These are phyloP conservation scores for Cladopsammia gracilis DNA, from an alignment of 64 coral and sea anemone genomes.

Conservation along the genomic window DNA sequence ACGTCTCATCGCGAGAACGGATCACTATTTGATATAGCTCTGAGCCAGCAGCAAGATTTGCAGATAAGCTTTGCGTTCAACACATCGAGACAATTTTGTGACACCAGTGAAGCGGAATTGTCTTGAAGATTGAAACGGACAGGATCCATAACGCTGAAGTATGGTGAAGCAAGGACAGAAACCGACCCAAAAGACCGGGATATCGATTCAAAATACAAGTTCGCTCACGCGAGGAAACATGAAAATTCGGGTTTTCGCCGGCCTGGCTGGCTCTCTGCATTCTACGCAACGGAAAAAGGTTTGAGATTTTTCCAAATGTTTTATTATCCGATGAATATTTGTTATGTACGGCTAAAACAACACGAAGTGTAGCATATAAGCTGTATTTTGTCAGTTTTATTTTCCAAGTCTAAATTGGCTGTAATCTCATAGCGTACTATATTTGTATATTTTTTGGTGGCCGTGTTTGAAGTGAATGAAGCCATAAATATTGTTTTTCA, in stretches of 20 bases:
- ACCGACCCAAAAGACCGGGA: constrained; percentile 54
- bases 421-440: not conserved
- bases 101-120: not conserved
- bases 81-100: not conserved
- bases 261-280: constrained; percentile 47
- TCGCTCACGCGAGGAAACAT: constrained; percentile 82
- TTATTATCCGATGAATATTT: not conserved
- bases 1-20: not conserved
- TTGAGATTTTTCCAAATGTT: constrained; percentile 4
- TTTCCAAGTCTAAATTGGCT: not conserved
- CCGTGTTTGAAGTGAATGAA: not conserved
- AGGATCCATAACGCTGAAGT: not conserved
- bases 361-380: not conserved
- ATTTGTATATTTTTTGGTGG: not conserved
- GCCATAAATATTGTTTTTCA: not conserved
- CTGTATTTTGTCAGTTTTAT: not conserved
- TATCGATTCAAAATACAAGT: constrained; percentile 84
- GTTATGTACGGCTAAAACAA: no score
- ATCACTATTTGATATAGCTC: not conserved
- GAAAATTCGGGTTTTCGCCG: constrained; percentile 82
- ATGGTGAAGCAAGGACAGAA: constrained; percentile 78
- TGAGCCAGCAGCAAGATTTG: not conserved
- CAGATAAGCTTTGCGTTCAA: not conserved
- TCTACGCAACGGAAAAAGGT: constrained; percentile 75
- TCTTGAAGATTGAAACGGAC: not conserved